Percentiles rank a stretch among this genome's conserved stretches.
phyloP scores from a whole-genome alignment of 2,113 vertebrate species.

The Corvus moneduloides region DNA sequence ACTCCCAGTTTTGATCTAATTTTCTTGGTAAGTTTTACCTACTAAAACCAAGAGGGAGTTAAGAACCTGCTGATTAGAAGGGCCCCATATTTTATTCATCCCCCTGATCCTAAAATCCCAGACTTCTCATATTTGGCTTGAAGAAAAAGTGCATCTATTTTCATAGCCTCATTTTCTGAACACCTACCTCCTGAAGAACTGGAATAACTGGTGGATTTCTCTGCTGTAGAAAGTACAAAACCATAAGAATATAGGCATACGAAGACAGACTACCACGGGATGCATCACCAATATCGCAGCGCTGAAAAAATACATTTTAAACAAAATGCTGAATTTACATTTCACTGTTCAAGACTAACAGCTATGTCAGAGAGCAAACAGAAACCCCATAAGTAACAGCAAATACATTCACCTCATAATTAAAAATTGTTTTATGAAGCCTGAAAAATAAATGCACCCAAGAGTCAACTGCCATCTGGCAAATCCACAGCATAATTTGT shows the following conservation, averaged over 20 bases:
- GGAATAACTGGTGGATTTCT: conserved; percentile 94
- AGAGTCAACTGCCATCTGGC: background rate
- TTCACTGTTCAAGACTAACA: background rate
- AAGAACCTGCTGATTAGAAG: background rate
- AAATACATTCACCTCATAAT: background rate
- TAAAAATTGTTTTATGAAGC: background rate
- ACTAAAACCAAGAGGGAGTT: background rate
- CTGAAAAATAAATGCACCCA: conserved; percentile 8
- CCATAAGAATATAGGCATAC: conserved; percentile 99
- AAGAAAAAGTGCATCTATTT: background rate
- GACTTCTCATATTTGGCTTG: background rate
- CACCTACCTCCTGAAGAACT: conserved; percentile 92
- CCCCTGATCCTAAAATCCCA: background rate
- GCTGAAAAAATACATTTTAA: conserved; percentile 73
- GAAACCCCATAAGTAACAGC: background rate
- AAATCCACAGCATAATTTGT: background rate
- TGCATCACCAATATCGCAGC: conserved; percentile 97
- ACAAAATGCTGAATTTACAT: background rate
- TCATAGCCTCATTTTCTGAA: background rate
- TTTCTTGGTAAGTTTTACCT: background rate
- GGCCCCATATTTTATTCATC: background rate
- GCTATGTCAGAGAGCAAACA: background rate
- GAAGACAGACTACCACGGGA: conserved; percentile 98
- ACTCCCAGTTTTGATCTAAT: background rate
- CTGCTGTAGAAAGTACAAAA: conserved; percentile 98